Conservation (phyloP, 2,888 invertebrate genomes). For the Tridacna gigas region DNA sequence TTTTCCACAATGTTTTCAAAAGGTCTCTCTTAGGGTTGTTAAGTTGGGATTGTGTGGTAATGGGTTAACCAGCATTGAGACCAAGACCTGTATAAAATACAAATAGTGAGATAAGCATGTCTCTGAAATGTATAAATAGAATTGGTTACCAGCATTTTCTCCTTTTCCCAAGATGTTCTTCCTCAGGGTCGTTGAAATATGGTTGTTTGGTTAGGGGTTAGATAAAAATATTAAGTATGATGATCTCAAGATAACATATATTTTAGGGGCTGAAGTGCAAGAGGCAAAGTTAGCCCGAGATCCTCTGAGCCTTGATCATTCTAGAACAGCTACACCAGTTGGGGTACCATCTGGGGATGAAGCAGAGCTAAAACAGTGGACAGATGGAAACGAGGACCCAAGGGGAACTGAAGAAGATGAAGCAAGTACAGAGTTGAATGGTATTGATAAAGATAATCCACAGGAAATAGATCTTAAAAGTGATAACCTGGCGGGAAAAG, state of each 20-base stretch:
- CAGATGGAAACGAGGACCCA: constrained; percentile 40
- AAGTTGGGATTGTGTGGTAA: too few relatives aligned
- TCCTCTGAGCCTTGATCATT: not conserved
- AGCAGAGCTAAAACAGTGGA: constrained; percentile 59
- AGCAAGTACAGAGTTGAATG: not conserved
- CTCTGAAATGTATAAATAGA: too few relatives aligned
- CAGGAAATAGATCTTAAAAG: not conserved
- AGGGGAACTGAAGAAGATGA: constrained; percentile 53
- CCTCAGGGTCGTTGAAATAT: not conserved
- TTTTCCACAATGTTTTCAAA: too few relatives aligned
- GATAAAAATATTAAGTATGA: not conserved
- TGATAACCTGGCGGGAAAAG: not conserved
- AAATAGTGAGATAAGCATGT: too few relatives aligned
- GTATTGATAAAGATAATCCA: not conserved
- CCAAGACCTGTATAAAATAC: too few relatives aligned
- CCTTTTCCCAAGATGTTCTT: not conserved
- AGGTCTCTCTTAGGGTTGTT: too few relatives aligned
- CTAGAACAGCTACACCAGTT: constrained; percentile 55
- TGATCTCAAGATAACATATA: not conserved
- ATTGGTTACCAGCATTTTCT: not conserved
- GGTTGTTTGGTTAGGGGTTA: not conserved
- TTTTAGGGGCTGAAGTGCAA: constrained; percentile 22
- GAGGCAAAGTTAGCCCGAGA: constrained; percentile 11
- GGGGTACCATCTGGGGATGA: constrained; percentile 57
- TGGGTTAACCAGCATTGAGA: too few relatives aligned